Conservation (phyloP, 1,140 invertebrate genomes). For the Drosophila persimilis region DNA sequence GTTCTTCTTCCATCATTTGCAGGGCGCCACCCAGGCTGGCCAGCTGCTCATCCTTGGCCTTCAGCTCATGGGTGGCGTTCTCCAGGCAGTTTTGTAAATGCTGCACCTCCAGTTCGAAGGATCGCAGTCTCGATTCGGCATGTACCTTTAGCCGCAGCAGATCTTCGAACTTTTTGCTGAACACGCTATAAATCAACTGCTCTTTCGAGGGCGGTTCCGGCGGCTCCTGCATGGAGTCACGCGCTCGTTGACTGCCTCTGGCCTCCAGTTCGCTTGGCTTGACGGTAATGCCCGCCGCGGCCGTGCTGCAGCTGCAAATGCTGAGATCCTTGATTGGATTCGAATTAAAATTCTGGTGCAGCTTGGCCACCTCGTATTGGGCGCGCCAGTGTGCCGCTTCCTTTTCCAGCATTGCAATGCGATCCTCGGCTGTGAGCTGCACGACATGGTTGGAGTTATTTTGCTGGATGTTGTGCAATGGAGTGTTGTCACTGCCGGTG, state of each 20-base stretch:
- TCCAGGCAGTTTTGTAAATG: conserved; percentile 79
- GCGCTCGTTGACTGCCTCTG: conserved; percentile 48
- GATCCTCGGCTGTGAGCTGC: conserved; percentile 60
- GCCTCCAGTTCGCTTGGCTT: conserved; percentile 41
- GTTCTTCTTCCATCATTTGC: conserved; percentile 84
- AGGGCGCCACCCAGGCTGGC: conserved; percentile 83
- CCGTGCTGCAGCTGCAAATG: conserved; percentile 71
- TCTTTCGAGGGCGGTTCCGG: conserved; percentile 64
- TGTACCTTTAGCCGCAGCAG: conserved; percentile 67
- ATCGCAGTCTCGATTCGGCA: conserved; percentile 70
- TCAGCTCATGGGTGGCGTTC: conserved; percentile 78
- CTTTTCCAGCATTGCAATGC: conserved; percentile 84
- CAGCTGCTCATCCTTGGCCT: conserved; percentile 84
- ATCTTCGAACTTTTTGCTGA: conserved; percentile 78
- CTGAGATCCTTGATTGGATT: conserved; percentile 59
- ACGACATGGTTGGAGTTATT: conserved; percentile 28
- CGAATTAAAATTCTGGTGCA: conserved; percentile 80
- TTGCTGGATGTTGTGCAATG: conserved; percentile 58
- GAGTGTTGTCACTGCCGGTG: conserved; percentile 77
- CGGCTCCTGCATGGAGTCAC: conserved; percentile 61
- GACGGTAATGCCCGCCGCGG: conserved; percentile 70
- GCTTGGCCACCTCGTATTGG: conserved; percentile 85
- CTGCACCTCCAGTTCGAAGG: conserved; percentile 64
- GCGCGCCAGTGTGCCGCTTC: conserved; percentile 85
- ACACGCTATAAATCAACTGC: conserved; percentile 72